Evolutionary conservation across 2,888 invertebrate genomes (phyloP).

Genomic region (Lucinisca nassula): DNA sequence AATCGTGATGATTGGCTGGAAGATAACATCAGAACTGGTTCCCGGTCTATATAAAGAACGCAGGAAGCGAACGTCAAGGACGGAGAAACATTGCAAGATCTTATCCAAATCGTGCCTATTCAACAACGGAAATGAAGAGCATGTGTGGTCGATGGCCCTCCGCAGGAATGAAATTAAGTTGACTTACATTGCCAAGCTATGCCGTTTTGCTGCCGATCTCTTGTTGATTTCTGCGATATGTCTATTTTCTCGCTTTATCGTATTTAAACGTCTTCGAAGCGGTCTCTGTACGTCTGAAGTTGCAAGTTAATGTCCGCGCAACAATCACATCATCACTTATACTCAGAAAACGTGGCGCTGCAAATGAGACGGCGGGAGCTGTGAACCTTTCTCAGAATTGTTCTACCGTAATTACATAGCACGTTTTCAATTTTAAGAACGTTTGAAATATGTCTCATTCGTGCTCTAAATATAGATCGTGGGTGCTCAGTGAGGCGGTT

Average conservation of each 20-base stretch:
- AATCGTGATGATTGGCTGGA: neutral
- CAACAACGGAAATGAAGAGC: neutral
- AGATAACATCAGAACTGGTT: neutral
- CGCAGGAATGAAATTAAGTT: neutral
- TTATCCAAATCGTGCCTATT: neutral
- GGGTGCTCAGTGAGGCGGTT: too few species aligned
- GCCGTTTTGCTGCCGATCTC: neutral
- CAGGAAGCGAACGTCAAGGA: neutral
- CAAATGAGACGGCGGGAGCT: neutral
- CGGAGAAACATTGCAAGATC: neutral
- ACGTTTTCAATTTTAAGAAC: too few species aligned
- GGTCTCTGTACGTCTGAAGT: neutral
- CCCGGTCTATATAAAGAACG: neutral
- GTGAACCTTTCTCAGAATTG: neutral
- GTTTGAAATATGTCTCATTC: too few species aligned
- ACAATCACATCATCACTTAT: neutral
- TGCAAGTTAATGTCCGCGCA: neutral
- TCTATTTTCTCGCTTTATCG: conserved; percentile 8
- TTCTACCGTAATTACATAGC: too few species aligned
- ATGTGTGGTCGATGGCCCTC: neutral
- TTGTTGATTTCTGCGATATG: neutral
- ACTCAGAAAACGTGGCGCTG: neutral
- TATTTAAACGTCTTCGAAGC: neutral
- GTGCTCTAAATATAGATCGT: too few species aligned
- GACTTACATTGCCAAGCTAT: conserved; percentile 1